These are phyloP conservation scores for Drosophila colorata DNA, from an alignment of 2,888 invertebrate species.

Conservation along the genomic window DNA sequence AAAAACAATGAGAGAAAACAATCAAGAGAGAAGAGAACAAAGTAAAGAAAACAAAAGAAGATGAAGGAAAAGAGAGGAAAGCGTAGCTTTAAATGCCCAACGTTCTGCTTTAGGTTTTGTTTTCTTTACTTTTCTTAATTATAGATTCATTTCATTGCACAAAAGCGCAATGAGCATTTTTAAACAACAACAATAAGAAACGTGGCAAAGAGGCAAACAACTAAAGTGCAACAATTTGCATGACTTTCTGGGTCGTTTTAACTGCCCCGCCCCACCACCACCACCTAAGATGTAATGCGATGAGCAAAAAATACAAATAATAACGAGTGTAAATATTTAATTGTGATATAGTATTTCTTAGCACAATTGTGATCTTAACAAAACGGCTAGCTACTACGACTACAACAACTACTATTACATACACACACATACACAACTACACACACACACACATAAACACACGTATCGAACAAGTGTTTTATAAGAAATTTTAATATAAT, in stretches of 20 bases:
- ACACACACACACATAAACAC: not conserved
- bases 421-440: conserved; percentile 26
- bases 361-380: conserved; percentile 79
- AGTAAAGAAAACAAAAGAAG: conserved; percentile 24
- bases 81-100: conserved; percentile 63
- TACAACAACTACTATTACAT: conserved; percentile 60
- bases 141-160: conserved; percentile 39
- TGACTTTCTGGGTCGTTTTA: conserved; percentile 61
- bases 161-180: conserved; percentile 34
- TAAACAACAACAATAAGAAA: conserved; percentile 30
- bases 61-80: conserved; percentile 36
- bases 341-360: conserved; percentile 81
- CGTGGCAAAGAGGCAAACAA: conserved; percentile 44
- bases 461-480: conserved; percentile 49
- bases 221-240: conserved; percentile 43
- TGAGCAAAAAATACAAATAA: conserved; percentile 59
- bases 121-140: conserved; percentile 38
- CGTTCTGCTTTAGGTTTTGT: conserved; percentile 33
- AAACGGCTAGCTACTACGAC: conserved; percentile 75
- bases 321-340: conserved; percentile 76
- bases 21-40: conserved; percentile 14
- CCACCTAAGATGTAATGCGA: conserved; percentile 66
- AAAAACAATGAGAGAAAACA: conserved; percentile 1
- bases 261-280: conserved; percentile 42
- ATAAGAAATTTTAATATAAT: conserved; percentile 55